Base-by-base conservation (phyloP, 2,888 invertebrate genomes). In the Drosophila testacea region DNA sequence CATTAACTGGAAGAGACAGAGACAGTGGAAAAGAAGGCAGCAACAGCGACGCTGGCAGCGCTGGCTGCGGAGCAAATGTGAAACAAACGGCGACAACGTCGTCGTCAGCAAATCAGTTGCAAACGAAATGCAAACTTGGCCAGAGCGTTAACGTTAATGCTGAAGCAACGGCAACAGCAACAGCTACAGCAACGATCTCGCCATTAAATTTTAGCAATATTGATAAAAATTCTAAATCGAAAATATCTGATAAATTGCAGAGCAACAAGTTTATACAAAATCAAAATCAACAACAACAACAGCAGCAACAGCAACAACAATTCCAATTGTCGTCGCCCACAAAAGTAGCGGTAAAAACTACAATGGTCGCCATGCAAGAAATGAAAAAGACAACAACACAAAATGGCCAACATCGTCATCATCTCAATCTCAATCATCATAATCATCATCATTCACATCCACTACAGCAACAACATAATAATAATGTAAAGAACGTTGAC, bases 311-410 rank as follows among this genome's bases (percentile, higher is more conserved):
- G 6, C 75, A 78, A 27, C 79, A 77, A 51, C 32, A 22, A 22
- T 55, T 71, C 22, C 76, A 59, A 69, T 39, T 56, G 70, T 64
- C 62, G 65, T 75, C 77, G 71, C 83, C 86, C 73, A 74, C 79
- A 66, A 77, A 85, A 75, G 70, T 78, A 80, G 75, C 89, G 72
- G 79, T 81, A 69, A 89, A 90, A 89, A 88, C 91, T 77, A 93
- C 93, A 92, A 94, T 94, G 93, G 94, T 94, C 79, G 92, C 93
- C 79, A 93, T 93, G 91, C 92, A 92, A 90, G 93, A 93, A 86
- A 90, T 92, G 85, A 91, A 91, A 87, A 90, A 92, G 79, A 88
- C 90, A 68, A 90, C 90, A 80, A 83, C 87, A 89, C 91, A 90
- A 83, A 91, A 87, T 79, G 85, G 80, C 74, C 78, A 85, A 69